Percentiles rank a stretch among this genome's conserved stretches.
Conservation (phyloP, 2,888 invertebrate species). For the Microctonus hyperodae region DNA sequence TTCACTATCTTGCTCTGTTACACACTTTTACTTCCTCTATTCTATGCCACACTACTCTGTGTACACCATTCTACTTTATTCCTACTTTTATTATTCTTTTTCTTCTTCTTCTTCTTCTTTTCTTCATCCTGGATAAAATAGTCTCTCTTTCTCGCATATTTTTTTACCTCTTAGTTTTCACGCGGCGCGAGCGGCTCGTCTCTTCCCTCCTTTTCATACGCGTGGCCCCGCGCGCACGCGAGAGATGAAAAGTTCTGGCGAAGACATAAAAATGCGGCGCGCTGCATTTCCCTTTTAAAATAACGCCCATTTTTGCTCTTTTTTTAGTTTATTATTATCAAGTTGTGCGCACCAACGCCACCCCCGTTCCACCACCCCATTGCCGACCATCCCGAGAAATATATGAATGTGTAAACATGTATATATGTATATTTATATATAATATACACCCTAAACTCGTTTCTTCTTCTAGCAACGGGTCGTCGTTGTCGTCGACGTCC, state of each 20-base stretch:
- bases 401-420: neutral
- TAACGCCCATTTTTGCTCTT: constrained; percentile 56
- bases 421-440: neutral
- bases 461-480: constrained; percentile 15
- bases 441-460: constrained; percentile 7
- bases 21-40: too few species aligned
- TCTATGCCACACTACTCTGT: too few species aligned
- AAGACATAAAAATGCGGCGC: constrained; percentile 64
- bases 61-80: neutral
- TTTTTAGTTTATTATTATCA: constrained; percentile 63
- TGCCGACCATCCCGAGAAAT: constrained; percentile 26
- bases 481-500: constrained; percentile 13
- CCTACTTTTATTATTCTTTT: constrained; percentile 8
- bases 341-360: constrained; percentile 50
- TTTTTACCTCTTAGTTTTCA: constrained; percentile 8
- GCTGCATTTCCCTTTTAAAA: constrained; percentile 64
- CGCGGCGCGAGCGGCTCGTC: constrained; percentile 8
- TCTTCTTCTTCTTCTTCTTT: constrained; percentile 13
- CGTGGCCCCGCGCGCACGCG: constrained; percentile 31
- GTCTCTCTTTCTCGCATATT: constrained; percentile 16
- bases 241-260: constrained; percentile 58
- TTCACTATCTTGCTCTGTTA: constrained; percentile 30
- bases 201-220: constrained; percentile 4
- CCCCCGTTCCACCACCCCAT: constrained; percentile 18
- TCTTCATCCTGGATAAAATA: constrained; percentile 26